phyloP scores from a whole-genome alignment of 2,888 invertebrate genomes.

The Troides oblongomaculatus region DNA sequence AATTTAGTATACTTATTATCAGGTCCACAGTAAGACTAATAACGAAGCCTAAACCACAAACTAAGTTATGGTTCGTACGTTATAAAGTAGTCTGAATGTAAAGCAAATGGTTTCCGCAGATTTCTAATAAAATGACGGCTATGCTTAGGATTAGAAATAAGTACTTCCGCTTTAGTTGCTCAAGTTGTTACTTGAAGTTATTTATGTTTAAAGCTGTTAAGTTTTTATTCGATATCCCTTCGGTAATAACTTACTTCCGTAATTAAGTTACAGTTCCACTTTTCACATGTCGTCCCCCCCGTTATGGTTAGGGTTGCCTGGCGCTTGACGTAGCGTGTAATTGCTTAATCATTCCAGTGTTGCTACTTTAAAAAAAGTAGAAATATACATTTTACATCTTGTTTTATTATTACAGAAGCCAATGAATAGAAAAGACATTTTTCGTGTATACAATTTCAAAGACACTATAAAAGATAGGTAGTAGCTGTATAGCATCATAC shows the following conservation, averaged over 20 bases:
- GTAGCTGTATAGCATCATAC: too few species aligned
- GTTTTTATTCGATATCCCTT: slow-evolving; percentile 28
- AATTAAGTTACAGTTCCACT: slow-evolving; percentile 28
- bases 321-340: slow-evolving; percentile 17
- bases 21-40: too few species aligned
- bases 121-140: slow-evolving; percentile 20
- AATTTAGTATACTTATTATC: too few species aligned
- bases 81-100: slow-evolving; percentile 2
- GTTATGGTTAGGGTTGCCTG: slow-evolving; percentile 18
- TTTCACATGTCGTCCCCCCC: slow-evolving; percentile 25
- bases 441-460: background rate
- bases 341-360: slow-evolving; percentile 22
- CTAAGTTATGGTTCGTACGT: slow-evolving; percentile 1
- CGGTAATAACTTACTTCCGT: slow-evolving; percentile 28
- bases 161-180: slow-evolving; percentile 18
- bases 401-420: background rate
- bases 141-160: slow-evolving; percentile 22
- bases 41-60: background rate
- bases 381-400: background rate
- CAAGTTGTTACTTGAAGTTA: background rate
- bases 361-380: slow-evolving; percentile 3
- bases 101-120: slow-evolving; percentile 19
- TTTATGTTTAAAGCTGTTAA: slow-evolving; percentile 21
- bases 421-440: background rate
- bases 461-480: too few species aligned